Conservation (phyloP, 2,797 vertebrate species). For the Rhynchotus rufescens region DNA sequence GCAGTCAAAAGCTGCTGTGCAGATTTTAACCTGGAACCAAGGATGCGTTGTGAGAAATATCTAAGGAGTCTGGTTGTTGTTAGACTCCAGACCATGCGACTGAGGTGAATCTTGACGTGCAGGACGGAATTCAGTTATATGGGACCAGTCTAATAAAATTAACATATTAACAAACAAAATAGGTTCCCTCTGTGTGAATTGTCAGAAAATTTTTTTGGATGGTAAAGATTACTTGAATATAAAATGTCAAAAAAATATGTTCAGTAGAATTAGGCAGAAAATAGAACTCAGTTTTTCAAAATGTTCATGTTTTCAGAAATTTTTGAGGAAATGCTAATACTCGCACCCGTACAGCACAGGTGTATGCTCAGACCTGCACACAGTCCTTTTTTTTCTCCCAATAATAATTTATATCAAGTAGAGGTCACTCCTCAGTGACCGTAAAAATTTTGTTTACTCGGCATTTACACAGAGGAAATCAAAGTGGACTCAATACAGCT, state of each 20-base stretch:
- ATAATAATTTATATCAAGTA: background rate
- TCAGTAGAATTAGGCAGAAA: background rate
- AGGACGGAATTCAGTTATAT: background rate
- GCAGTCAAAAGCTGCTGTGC: background rate
- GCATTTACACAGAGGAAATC: background rate
- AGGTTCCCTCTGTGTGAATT: background rate
- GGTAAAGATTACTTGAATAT: background rate
- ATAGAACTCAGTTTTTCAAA: background rate
- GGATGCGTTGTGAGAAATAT: background rate
- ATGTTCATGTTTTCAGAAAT: background rate
- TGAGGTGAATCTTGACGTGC: background rate
- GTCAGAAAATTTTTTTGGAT: background rate
- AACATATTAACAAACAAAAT: background rate
- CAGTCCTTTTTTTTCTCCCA: background rate
- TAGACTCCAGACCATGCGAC: background rate
- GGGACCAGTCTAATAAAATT: background rate
- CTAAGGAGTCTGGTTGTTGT: background rate
- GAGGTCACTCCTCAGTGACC: background rate
- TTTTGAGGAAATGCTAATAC: background rate
- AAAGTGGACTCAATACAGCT: background rate
- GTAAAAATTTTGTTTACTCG: background rate
- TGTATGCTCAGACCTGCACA: background rate
- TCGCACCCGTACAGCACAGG: fast-evolving
- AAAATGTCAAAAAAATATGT: background rate
- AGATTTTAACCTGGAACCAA: background rate